These are phyloP conservation scores for Rhyzopertha dominica DNA, from an alignment of 1,140 invertebrate species.

Conservation along the genomic window DNA sequence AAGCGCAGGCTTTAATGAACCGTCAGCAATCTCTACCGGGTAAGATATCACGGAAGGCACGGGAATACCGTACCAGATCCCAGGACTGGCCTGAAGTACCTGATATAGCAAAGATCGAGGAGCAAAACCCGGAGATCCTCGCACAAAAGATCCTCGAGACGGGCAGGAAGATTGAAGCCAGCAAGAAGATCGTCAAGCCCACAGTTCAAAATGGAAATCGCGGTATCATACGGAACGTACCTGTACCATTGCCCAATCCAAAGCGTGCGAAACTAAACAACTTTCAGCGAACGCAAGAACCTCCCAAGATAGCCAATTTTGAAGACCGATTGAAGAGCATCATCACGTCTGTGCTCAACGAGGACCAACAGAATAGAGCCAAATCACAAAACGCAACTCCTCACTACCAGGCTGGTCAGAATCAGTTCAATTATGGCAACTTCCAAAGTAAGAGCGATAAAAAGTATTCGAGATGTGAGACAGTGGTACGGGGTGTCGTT, in stretches of 20 bases:
- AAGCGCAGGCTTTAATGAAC: conserved; percentile 43
- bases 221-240: conserved; percentile 34
- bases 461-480: conserved; percentile 27
- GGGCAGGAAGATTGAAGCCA: conserved; percentile 79
- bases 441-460: conserved; percentile 24
- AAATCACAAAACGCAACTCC: conserved; percentile 20
- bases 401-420: conserved; percentile 14
- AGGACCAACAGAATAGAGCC: conserved; percentile 56
- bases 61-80: conserved; percentile 69
- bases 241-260: conserved; percentile 25
- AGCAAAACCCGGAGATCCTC: conserved; percentile 83
- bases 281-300: conserved; percentile 54
- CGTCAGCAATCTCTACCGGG: conserved; percentile 24
- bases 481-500: conserved; percentile 21
- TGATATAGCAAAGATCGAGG: conserved; percentile 83
- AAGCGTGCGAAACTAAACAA: conserved; percentile 5
- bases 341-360: conserved; percentile 84
- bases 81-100: conserved; percentile 89
- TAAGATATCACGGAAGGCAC: conserved; percentile 54
- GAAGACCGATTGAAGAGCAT: conserved; percentile 89
- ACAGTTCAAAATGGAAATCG: conserved; percentile 17
- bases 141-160: conserved; percentile 86
- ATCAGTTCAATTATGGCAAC: too few relatives aligned
- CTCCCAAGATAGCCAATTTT: conserved; percentile 79
- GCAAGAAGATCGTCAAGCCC: conserved; percentile 47